These are phyloP conservation scores for Elgaria multicarinata DNA, from an alignment of 2,113 vertebrate genomes.

Conservation along the genomic window DNA sequence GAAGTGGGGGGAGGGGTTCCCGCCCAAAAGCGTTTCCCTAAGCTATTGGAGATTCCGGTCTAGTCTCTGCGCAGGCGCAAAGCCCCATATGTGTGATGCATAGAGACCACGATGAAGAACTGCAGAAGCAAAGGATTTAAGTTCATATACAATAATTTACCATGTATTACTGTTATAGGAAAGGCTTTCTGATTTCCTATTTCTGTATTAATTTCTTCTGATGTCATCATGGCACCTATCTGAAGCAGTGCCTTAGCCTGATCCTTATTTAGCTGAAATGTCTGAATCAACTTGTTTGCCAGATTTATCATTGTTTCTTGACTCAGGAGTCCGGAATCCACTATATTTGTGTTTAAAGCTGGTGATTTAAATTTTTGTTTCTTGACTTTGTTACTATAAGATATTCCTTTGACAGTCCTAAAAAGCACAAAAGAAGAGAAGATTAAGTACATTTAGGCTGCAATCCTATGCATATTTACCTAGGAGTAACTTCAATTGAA, in stretches of 20 bases:
- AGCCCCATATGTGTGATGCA: too few species aligned
- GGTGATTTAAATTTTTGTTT: constrained; percentile 77
- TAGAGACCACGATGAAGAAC: too few species aligned
- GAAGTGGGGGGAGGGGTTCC: too few species aligned
- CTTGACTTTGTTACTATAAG: constrained; percentile 4
- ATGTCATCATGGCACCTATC: constrained; percentile 77
- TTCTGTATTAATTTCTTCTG: background rate
- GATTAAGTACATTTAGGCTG: background rate
- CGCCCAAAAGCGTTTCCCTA: too few species aligned
- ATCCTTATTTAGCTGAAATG: constrained; percentile 74
- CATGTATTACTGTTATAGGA: constrained; percentile 78
- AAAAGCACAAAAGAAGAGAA: background rate
- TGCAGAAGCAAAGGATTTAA: background rate
- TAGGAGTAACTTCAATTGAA: too few species aligned
- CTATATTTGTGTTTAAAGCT: constrained; percentile 51
- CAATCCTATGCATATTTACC: too few species aligned
- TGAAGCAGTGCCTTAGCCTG: constrained; percentile 72
- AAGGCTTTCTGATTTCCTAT: background rate
- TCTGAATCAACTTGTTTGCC: constrained; percentile 69
- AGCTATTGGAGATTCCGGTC: too few species aligned
- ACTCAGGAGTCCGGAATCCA: constrained; percentile 45
- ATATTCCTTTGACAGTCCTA: constrained; percentile 60
- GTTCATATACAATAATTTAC: constrained; percentile 56
- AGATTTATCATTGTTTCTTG: constrained; percentile 54
- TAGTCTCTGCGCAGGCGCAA: too few species aligned